Conservation (phyloP, 1,140 invertebrate species). For the Eupristina koningsbergeri region DNA sequence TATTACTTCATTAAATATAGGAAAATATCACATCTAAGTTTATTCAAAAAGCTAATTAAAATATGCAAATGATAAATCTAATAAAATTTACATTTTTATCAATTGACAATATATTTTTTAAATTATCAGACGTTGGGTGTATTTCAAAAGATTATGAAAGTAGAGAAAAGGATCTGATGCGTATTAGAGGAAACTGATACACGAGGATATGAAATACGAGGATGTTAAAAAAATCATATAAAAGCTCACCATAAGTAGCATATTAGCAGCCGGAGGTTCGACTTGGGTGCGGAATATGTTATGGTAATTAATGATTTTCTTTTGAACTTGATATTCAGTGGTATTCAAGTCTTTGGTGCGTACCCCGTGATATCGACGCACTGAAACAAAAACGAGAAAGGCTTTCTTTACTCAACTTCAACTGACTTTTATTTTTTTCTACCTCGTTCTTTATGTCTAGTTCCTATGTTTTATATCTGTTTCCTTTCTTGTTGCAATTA, state of each 20-base stretch:
- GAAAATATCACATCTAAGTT: too few species aligned
- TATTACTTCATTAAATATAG: too few species aligned
- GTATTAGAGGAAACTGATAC: neutral
- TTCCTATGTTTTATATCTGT: constrained; percentile 28
- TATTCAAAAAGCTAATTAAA: too few species aligned
- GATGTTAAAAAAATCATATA: neutral
- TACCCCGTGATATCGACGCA: constrained; percentile 69
- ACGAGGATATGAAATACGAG: too few species aligned
- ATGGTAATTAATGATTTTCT: constrained; percentile 83
- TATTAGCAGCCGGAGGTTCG: constrained; percentile 82
- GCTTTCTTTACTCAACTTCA: neutral
- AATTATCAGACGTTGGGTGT: neutral
- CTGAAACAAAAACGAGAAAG: constrained; percentile 63
- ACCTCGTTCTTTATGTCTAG: constrained; percentile 22
- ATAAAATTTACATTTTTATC: neutral
- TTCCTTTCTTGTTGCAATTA: neutral
- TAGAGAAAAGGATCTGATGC: neutral
- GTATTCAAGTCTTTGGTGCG: constrained; percentile 77
- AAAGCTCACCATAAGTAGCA: constrained; percentile 83
- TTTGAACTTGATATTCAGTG: constrained; percentile 75
- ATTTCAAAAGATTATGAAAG: neutral
- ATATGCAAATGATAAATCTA: too few species aligned
- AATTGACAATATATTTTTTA: neutral
- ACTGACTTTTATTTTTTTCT: constrained; percentile 14
- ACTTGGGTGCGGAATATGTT: constrained; percentile 85